Evolutionary conservation across 1,140 invertebrate genomes (phyloP), one percentile per base, ranked within the genome.

Genomic region (Hylaeus anthracinus): DNA sequence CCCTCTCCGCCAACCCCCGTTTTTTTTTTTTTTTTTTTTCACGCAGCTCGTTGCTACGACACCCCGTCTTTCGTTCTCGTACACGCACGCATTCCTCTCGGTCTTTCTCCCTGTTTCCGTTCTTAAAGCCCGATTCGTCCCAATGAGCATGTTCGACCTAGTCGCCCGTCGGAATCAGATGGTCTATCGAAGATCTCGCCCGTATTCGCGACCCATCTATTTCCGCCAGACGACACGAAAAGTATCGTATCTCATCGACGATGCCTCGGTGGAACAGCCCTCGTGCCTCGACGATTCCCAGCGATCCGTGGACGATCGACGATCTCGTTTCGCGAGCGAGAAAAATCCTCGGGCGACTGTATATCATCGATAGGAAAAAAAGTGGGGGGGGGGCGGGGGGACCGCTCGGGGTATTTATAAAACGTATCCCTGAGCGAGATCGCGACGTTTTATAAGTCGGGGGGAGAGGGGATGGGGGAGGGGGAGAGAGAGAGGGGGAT

Each of bases 91-190:
- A 78, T 67, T 72, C 74, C 69, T 63, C n/a, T 43, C 43, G 60
- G 26, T 10, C 82, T 80, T 83, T 64, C 64, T 60, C 71, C 81
- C 79, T 60, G 69, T 61, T 86, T 83, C 82, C 81, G 88, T 75
- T 53, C 43, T 48, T 71, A 72, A 73, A 56, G 72, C 77, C 80
- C 83, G 82, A 90, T 90, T 90, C 80, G 86, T 90, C 87, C 89
- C 88, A 86, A 90, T 88, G 88, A 92, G 91, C 90, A 91, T 82
- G 67, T 91, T 91, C 90, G 90, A 91, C 90, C 86, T 86, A 88
- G 86, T 90, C 90, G 84, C 45, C 84, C 87, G 85, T 87, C 84
- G 83, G 86, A 85, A 82, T 73, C 73, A 84, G 64, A 87, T 86
- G 67, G 10, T 86, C 15, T 76, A 48, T 73, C 48, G 37, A n/a